Evolutionary conservation across 2,113 vertebrate genomes (phyloP), one percentile per base, ranked within the genome.

Genomic region (Tetrao urogallus): DNA sequence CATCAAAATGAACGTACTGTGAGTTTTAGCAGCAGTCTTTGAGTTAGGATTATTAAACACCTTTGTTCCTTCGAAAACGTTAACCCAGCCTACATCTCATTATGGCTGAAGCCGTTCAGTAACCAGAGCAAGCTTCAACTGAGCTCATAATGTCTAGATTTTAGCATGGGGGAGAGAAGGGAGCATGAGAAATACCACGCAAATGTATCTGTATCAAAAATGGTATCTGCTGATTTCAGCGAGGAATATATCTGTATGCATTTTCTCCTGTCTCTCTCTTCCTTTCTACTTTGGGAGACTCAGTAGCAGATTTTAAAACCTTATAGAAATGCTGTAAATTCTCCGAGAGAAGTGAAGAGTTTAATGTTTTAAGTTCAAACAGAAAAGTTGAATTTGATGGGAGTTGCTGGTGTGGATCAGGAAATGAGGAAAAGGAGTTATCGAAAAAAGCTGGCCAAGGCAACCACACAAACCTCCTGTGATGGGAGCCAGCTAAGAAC

Each of bases 11-110:
- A 94, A 69, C 65, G 61, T 50, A 56, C 16, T 65, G 48, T 76
- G 88, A 76, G 76, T 94, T 97, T 92, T 89, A n/a, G 7, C 42
- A 79, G 65, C 60, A 82, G 64, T 54, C 72, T 89, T 92, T 72
- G 64, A 86, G 84, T 86, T 90, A 78, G 79, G 86, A 77, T 87
- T 92, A 91, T 95, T 78, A 82, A 96, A 92, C 25, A 52, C 42
- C 34, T 94, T 86, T 27, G 36, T 72, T 89, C 67, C 42, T 65
- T 82, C 76, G 54, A 76, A 92, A 82, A 73, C 61, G n/a, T 75
- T 88, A 89, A 65, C n/a, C 50, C n/a, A 57, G 57, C 45, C 61
- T 60, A 43, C 70, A 50, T 86, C 32, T 69, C 47, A 14, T 38
- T 74, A 42, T 61, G 92, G 45, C 38, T 77, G 56, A 57, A 65